A percentile compares a stretch with the other conserved stretches of the same genome.
phyloP scores from a whole-genome alignment of 1,140 invertebrate species.

The Tyrophagus putrescentiae region DNA sequence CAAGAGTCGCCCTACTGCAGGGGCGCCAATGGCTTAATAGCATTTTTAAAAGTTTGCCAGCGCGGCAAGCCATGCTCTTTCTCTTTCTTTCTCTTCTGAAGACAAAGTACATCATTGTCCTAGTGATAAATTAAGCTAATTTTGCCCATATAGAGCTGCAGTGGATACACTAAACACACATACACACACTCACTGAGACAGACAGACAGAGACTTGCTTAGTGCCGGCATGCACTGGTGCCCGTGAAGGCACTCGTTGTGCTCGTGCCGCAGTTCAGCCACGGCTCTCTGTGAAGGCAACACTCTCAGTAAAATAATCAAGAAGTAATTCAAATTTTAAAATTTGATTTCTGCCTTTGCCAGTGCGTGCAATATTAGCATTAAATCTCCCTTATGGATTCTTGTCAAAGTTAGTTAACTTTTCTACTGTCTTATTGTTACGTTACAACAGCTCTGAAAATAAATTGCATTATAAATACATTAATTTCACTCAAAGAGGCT shows the following conservation, averaged over 20 bases:
- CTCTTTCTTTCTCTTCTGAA: no score
- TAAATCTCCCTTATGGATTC: slow-evolving; percentile 19
- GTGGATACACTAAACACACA: neutral
- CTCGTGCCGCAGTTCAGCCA: no score
- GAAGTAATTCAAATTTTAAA: slow-evolving; percentile 13
- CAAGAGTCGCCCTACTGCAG: no score
- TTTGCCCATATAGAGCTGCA: neutral
- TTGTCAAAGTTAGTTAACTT: slow-evolving; percentile 18
- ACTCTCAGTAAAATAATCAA: neutral
- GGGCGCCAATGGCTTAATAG: slow-evolving; percentile 11
- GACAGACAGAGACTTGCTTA: no score
- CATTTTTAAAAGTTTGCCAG: neutral
- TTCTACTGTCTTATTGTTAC: slow-evolving; percentile 5
- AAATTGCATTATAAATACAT: slow-evolving; percentile 19
- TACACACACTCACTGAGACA: no score
- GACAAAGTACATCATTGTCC: neutral
- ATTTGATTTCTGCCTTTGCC: slow-evolving; percentile 5
- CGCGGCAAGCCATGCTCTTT: neutral
- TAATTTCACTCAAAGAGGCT: neutral
- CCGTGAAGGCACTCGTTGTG: no score
- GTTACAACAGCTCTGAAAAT: neutral
- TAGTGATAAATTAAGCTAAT: slow-evolving; percentile 12
- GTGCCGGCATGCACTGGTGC: no score
- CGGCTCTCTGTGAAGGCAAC: neutral
- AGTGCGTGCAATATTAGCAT: neutral